These are phyloP conservation scores for Rhineura floridana DNA, from an alignment of 2,113 vertebrate genomes.

Conservation along the genomic window DNA sequence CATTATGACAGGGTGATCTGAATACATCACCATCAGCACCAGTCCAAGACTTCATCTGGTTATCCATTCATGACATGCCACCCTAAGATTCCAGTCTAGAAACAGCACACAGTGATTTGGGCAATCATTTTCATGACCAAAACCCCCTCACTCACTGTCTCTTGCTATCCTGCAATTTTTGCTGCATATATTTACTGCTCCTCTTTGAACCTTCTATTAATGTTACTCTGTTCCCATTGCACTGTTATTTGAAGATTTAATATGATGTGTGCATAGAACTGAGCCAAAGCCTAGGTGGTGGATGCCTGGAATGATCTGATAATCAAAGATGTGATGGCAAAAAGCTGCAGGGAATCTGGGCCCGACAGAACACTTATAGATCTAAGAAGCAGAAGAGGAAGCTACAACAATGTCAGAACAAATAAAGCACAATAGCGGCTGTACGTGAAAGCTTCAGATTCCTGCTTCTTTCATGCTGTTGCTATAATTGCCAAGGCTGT, in stretches of 20 bases:
- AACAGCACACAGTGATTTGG: conserved; percentile 16
- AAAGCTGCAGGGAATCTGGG: conserved; percentile 12
- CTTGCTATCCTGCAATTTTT: conserved; percentile 9
- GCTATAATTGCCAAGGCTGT: not conserved
- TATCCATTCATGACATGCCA: not conserved
- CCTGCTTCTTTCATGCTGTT: conserved; percentile 19
- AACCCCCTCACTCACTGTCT: not conserved
- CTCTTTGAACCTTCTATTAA: conserved; percentile 7
- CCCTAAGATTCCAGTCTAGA: conserved; percentile 18
- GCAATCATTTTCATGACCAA: conserved; percentile 25
- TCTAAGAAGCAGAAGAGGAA: conserved; percentile 3
- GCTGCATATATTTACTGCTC: not conserved
- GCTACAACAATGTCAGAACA: not conserved
- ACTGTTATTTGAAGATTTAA: conserved; percentile 19
- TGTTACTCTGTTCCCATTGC: conserved; percentile 17
- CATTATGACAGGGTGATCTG: not conserved
- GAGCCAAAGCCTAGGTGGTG: not conserved
- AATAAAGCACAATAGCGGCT: not conserved
- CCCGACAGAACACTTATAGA: not conserved
- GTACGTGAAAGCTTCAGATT: not conserved
- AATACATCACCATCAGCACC: not conserved
- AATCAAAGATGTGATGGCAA: conserved; percentile 41
- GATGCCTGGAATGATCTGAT: not conserved
- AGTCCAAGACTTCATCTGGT: not conserved
- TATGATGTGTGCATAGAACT: conserved; percentile 21